These are phyloP conservation scores for Donacobius atricapilla DNA, from an alignment of 2,113 vertebrate genomes.

Conservation along the genomic window DNA sequence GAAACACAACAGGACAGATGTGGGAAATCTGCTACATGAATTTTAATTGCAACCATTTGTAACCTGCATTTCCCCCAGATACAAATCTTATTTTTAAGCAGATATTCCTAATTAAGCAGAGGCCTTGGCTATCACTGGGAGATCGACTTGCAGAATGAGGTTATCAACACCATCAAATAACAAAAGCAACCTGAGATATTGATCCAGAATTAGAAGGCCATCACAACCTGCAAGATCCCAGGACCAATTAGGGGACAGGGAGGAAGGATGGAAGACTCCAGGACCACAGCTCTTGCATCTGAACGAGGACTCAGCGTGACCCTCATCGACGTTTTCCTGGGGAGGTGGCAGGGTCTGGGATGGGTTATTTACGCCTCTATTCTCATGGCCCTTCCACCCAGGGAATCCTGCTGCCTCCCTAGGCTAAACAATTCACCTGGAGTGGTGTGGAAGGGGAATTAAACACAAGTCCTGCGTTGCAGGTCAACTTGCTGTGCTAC, in stretches of 20 bases:
- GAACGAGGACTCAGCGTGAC: not conserved
- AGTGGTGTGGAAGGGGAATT: not conserved
- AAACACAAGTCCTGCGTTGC: not conserved
- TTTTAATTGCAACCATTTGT: conserved; percentile 47
- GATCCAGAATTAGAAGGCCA: not conserved
- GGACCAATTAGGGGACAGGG: not conserved
- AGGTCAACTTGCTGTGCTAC: not conserved
- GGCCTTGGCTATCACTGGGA: not conserved
- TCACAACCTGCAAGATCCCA: not conserved
- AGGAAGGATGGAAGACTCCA: not conserved
- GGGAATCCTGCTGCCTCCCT: not conserved
- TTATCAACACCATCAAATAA: not conserved
- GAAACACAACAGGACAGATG: not conserved
- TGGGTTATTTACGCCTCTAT: not conserved
- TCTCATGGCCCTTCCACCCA: not conserved
- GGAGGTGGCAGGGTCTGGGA: not conserved
- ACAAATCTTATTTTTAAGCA: conserved; percentile 4
- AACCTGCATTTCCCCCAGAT: conserved; percentile 9
- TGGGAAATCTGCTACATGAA: not conserved
- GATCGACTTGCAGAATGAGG: not conserved
- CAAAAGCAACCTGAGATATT: not conserved
- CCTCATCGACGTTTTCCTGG: not conserved
- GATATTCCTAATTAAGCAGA: conserved; percentile 38
- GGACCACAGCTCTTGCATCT: not conserved
- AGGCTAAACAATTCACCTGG: not conserved